Evolutionary conservation across 1,140 invertebrate genomes (phyloP), one percentile per base, ranked within the genome.

Genomic region (Drosophila eugracilis): DNA sequence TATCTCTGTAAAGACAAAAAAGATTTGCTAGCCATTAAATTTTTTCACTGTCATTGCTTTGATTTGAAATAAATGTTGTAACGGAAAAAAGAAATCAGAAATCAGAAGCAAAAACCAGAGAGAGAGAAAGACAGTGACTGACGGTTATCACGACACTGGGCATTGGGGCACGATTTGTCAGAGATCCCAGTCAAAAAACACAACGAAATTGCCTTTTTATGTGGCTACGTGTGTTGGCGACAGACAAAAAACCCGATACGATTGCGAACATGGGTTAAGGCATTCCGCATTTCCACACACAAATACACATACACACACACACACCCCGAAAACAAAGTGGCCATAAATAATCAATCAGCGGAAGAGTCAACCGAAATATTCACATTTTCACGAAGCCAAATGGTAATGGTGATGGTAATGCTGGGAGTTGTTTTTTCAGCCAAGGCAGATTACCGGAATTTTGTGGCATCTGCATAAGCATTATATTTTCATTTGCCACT

Each of bases 141-240:
- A 86, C 81, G 73, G 73, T 86, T 85, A 86, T 86, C 81, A 86
- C 66, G 77, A 77, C 70, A 60, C 62, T 37, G 62, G 60, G 57
- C 70, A 73, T 65, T 54, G 55, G 48, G 75, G 75, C 66, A 85
- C 81, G 81, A 85, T 85, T 85, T 85, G 80, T 85, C 80, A 85
- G 57, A 62, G 48, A 52, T 44, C 26, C 19, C 66, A 72, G 70
- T 49, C 54, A 32, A 34, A 58, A 60, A 65, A 63, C 62, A 39
- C 75, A 75, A 52, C 21, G 39, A 80, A 77, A 86, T 80, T 74
- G 81, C 54, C 81, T 85, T 85, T 85, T 85, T 85, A 80, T 84
- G 73, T 62, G 55, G 26, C 69, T 76, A 69, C 75, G 60, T 53
- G 50, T 41, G 54, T 39, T 22, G 32, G 32, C 21, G 41, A 32